A percentile compares a stretch with the other conserved stretches of the same genome.
phyloP scores from a whole-genome alignment of 2,113 vertebrate species.

The Microcebus ravelobensis region DNA sequence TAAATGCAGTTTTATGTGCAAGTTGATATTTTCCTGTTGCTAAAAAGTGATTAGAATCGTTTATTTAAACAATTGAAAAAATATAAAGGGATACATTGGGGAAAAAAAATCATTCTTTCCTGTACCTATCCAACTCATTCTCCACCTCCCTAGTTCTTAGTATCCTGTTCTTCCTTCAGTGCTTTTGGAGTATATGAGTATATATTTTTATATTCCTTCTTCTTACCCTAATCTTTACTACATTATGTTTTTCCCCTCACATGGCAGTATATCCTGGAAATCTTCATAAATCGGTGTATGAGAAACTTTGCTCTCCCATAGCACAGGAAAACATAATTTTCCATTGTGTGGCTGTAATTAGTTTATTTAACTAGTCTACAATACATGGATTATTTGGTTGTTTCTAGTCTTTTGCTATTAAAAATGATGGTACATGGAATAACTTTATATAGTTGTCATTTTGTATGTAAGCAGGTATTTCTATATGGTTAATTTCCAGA shows the following conservation, averaged over 20 bases:
- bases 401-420: background rate
- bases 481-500: background rate
- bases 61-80: background rate
- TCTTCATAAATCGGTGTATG: background rate
- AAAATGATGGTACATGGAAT: background rate
- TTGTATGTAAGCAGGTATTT: background rate
- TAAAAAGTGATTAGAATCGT: background rate
- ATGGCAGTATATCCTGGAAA: background rate
- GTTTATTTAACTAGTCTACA: background rate
- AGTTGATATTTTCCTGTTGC: background rate
- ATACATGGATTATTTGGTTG: background rate
- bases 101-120: background rate
- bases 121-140: background rate
- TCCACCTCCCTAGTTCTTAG: background rate
- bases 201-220: background rate
- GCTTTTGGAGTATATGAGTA: background rate
- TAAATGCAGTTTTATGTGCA: background rate
- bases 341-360: background rate
- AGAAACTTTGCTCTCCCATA: background rate
- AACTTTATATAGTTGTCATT: background rate
- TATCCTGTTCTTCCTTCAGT: background rate
- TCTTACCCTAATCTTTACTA: background rate
- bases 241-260: background rate
- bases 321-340: background rate
- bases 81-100: background rate